phyloP scores from a whole-genome alignment of 2,888 invertebrate species.

The Eupithecia insigniata region DNA sequence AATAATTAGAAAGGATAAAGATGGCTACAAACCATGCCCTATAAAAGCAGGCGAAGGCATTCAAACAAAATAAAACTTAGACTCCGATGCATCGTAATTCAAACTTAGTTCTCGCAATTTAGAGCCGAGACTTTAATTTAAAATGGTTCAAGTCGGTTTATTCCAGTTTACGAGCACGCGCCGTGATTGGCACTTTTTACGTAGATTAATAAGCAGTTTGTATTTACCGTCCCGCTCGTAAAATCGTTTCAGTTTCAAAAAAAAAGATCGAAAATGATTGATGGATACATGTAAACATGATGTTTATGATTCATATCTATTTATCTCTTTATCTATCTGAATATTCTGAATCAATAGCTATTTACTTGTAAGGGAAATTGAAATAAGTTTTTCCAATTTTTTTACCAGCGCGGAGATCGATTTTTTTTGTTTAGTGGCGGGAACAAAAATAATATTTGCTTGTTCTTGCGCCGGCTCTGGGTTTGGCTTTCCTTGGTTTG shows the following conservation, averaged over 20 bases:
- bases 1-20: not conserved
- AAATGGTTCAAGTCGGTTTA: constrained; percentile 64
- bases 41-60: constrained; percentile 7
- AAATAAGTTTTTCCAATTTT: not conserved
- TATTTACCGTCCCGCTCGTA: constrained; percentile 50
- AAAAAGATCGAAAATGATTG: constrained; percentile 23
- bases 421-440: not conserved
- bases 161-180: constrained; percentile 57
- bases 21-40: not conserved
- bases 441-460: not conserved
- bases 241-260: constrained; percentile 29
- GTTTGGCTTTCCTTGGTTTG: not conserved
- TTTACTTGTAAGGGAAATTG: not conserved
- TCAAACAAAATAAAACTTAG: constrained; percentile 24
- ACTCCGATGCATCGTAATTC: constrained; percentile 57
- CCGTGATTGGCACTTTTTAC: constrained; percentile 62
- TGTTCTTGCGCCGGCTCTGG: not conserved
- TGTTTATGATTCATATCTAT: constrained; percentile 7
- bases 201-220: constrained; percentile 42
- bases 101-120: constrained; percentile 43
- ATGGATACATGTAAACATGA: constrained; percentile 22
- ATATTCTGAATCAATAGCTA: too few relatives aligned
- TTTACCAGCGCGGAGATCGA: not conserved
- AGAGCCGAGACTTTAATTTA: constrained; percentile 54
- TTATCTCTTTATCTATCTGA: not conserved